Conservation (phyloP, 2,888 invertebrate species). For the Anagyrus pseudococci region DNA sequence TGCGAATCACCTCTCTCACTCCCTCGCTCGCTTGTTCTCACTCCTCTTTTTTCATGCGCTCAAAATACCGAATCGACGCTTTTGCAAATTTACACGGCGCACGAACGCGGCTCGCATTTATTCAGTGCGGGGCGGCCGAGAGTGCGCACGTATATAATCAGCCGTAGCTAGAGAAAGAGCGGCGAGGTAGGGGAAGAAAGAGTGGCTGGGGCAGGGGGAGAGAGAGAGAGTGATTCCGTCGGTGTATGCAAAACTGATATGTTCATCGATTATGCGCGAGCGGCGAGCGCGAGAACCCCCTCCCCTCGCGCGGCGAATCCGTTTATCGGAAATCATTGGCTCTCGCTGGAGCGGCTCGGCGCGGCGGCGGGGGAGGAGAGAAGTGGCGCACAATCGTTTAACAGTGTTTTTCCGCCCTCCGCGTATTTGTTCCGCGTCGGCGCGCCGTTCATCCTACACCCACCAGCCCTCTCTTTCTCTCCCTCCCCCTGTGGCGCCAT, state of each 20-base stretch:
- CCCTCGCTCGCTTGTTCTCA: neutral
- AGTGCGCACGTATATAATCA: too few relatives aligned
- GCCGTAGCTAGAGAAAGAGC: too few relatives aligned
- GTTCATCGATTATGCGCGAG: conserved; percentile 25
- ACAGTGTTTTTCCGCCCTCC: conserved; percentile 29
- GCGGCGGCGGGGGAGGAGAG: too few relatives aligned
- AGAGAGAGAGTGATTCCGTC: conserved; percentile 2
- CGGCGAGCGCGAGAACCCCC: neutral
- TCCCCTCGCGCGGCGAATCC: conserved; percentile 1
- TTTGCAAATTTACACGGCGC: conserved; percentile 23
- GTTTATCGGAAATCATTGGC: conserved; percentile 36
- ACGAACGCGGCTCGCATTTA: conserved; percentile 14
- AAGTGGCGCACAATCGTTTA: conserved; percentile 25
- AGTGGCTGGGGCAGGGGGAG: too few relatives aligned
- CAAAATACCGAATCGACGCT: conserved; percentile 8
- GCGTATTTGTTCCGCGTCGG: neutral
- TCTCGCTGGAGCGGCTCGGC: neutral
- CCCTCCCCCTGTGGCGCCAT: too few relatives aligned
- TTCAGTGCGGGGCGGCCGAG: too few relatives aligned
- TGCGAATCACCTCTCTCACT: too few relatives aligned
- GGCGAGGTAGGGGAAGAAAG: too few relatives aligned
- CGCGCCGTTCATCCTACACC: neutral
- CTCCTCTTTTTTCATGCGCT: neutral
- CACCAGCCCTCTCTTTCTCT: too few relatives aligned
- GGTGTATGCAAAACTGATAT: conserved; percentile 34